Evolutionary conservation across 1,140 invertebrate species (phyloP).

Genomic region (Drosophila cardini): DNA sequence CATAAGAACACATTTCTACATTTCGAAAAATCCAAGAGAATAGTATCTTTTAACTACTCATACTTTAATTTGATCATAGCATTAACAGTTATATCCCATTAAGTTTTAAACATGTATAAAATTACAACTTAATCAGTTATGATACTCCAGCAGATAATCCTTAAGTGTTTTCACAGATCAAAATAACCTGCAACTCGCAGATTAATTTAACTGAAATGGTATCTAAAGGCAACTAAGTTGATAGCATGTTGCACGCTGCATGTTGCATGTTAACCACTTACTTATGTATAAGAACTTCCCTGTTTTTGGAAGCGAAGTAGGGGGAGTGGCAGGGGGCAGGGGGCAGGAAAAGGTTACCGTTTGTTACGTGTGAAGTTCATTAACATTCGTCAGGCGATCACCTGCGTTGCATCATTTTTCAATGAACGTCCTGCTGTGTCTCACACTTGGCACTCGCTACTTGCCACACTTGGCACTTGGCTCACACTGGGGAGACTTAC

Average conservation of each 20-base stretch:
- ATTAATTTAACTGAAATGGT: constrained; percentile 7
- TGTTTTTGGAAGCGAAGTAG: not conserved
- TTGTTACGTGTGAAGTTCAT: constrained; percentile 55
- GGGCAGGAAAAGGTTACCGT: not conserved
- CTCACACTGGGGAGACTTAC: constrained; percentile 13
- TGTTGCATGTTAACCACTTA: constrained; percentile 15
- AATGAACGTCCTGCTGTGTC: constrained; percentile 36
- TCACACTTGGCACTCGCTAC: constrained; percentile 12
- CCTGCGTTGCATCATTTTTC: constrained; percentile 54
- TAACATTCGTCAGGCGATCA: constrained; percentile 56
- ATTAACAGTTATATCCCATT: too few relatives aligned
- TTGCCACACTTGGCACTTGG: constrained; percentile 6
- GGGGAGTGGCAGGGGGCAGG: not conserved
- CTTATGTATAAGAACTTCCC: constrained; percentile 16
- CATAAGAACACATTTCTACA: too few relatives aligned
- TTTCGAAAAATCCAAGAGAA: too few relatives aligned
- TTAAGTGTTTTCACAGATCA: not conserved
- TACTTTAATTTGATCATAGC: too few relatives aligned
- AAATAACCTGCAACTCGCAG: not conserved
- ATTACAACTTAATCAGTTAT: not conserved
- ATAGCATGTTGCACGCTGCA: constrained; percentile 11
- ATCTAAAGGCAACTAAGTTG: not conserved
- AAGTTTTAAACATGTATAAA: too few relatives aligned
- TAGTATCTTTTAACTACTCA: too few relatives aligned
- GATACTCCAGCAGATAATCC: not conserved